A percentile compares a stretch with the other conserved stretches of the same genome.
phyloP scores from a whole-genome alignment of 2,797 vertebrate genomes.

The Knipowitschia caucasica region DNA sequence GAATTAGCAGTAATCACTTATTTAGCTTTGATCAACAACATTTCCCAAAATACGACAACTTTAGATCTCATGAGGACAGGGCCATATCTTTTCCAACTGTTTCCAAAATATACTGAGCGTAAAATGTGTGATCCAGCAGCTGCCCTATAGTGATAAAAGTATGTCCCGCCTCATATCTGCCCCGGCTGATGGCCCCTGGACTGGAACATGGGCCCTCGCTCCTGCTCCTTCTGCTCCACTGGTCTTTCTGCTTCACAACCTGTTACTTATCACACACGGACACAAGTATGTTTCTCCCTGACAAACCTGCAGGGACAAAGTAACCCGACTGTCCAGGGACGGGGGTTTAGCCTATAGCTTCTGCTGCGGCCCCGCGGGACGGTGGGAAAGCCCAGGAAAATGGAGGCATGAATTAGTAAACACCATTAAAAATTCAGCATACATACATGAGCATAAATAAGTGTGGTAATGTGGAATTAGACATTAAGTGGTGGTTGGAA shows the following conservation, averaged over 20 bases:
- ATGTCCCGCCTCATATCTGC: background rate
- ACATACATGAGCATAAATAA: conserved; percentile 60
- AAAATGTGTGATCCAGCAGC: background rate
- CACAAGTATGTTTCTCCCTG: conserved; percentile 12
- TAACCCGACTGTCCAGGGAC: background rate
- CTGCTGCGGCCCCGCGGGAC: background rate
- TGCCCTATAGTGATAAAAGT: conserved; percentile 10
- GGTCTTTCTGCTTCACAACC: background rate
- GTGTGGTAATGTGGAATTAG: conserved; percentile 44
- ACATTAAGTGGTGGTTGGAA: conserved; percentile 43
- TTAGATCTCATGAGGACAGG: background rate
- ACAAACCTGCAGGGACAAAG: conserved; percentile 11
- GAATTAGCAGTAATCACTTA: too few relatives aligned
- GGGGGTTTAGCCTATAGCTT: background rate
- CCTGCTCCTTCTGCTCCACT: conserved; percentile 6
- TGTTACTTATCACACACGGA: conserved; percentile 7
- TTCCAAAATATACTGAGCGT: background rate
- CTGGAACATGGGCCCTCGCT: background rate
- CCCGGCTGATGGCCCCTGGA: background rate
- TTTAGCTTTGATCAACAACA: background rate
- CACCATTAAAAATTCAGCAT: conserved; percentile 52
- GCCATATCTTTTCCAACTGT: background rate
- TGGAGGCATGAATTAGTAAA: conserved; percentile 66
- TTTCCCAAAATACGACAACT: background rate
- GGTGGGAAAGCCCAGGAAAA: conserved; percentile 33